Evolutionary conservation across 1,140 invertebrate species (phyloP), one percentile per base, ranked within the genome.

Genomic region (Drosophila seguyi): DNA sequence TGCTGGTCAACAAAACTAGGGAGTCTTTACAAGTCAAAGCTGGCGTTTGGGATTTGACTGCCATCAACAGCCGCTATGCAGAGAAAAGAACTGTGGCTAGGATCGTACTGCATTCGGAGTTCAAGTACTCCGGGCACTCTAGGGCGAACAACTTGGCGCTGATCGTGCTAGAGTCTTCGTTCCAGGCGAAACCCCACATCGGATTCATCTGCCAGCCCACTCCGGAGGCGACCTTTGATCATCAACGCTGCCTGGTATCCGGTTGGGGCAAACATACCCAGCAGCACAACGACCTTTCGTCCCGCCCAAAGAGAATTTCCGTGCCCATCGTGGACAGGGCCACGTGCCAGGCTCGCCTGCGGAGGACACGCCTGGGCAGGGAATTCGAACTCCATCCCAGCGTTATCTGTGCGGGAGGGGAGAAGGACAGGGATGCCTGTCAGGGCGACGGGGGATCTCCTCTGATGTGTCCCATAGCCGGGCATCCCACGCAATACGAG

Each of bases 361-460:
- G 90, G 29, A 79, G 73, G 6, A 93, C 94, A 59, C 16, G 93
- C 20, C 84, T 94, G n/a, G 93, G 93, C 14, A 42, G 39, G 1
- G 73, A 71, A 22, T 95, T 93, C 78, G 79, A 74, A 7, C 82
- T 95, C 7, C 80, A 94, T 72, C 39, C 72, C 4, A 92, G 92
- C 22, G 93, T 94, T 60, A 62, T 94, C 1, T 94, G 94, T 63
- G 94, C 94, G 7, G 94, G 94, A 8, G 96, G 96, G 1, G 95
- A 96, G 78, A 93, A 94, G 67, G 95, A 95, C 16, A 95, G 95
- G 68, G 96, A 96, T 61, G 94, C 95, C 0, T 95, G 95, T 92
- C 93, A 94, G 94, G 95, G 96, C 75, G 96, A 96, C 80, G 96
- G 96, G 7, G 96, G 96, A 25, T 94, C 95, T 3, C 95, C 96